Evolutionary conservation across 2,888 invertebrate genomes (phyloP).

Genomic region (Leucoptera coffeella): DNA sequence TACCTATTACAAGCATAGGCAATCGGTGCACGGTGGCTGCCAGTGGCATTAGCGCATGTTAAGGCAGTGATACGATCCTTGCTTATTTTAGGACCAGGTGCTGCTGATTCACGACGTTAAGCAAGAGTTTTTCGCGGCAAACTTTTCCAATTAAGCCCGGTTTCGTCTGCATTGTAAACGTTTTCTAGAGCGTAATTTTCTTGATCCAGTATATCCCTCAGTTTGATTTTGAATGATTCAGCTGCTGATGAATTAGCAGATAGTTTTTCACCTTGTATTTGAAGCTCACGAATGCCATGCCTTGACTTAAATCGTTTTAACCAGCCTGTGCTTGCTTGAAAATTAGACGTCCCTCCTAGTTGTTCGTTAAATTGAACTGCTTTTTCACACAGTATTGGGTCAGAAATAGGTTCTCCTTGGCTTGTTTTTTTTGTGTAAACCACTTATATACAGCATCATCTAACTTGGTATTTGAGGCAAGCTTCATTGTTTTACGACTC

Average conservation of each 20-base stretch:
- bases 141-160: constrained; percentile 11
- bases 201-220: constrained; percentile 9
- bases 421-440: constrained; percentile 7
- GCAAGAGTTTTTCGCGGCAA: constrained; percentile 10
- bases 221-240: constrained; percentile 8
- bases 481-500: constrained; percentile 10
- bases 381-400: constrained; percentile 10
- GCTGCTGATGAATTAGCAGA: constrained; percentile 7
- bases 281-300: constrained; percentile 9
- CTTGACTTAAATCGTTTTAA: constrained; percentile 9
- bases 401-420: constrained; percentile 10
- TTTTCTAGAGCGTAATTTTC: constrained; percentile 7
- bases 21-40: constrained; percentile 8
- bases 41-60: constrained; percentile 8
- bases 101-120: constrained; percentile 8
- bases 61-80: constrained; percentile 9
- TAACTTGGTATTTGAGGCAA: constrained; percentile 10
- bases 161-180: constrained; percentile 9
- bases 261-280: too few relatives aligned
- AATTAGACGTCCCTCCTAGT: constrained; percentile 6
- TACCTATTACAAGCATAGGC: constrained; percentile 9
- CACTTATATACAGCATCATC: constrained; percentile 11
- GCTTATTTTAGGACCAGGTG: constrained; percentile 9
- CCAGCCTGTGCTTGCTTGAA: constrained; percentile 8
- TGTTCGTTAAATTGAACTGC: constrained; percentile 7